Percentiles rank a stretch among this genome's conserved stretches.
phyloP scores from a whole-genome alignment of 2,797 vertebrate species.

The Lithobates pipiens region DNA sequence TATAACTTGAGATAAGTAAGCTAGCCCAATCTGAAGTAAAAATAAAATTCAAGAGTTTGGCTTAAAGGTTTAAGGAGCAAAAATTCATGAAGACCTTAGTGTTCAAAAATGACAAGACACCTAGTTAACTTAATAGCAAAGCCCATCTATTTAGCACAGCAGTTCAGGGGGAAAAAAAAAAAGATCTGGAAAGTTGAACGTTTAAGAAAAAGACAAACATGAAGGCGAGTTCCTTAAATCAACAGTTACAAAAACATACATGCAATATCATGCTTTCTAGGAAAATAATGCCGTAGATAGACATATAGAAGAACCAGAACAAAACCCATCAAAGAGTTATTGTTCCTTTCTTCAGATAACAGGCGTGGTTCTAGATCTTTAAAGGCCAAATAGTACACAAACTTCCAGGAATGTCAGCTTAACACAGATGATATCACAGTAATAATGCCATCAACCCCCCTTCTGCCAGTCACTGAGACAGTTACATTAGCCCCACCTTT shows the following conservation, averaged over 20 bases:
- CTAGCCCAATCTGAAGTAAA: too few species aligned
- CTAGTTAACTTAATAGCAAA: too few species aligned
- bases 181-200: too few species aligned
- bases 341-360: background rate
- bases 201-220: too few species aligned
- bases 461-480: slow-evolving; percentile 45
- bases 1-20: too few species aligned
- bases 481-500: slow-evolving; percentile 22
- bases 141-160: too few species aligned
- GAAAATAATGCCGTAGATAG: background rate
- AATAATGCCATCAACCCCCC: slow-evolving; percentile 33
- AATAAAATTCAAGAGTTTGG: too few species aligned
- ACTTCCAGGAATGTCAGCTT: slow-evolving; percentile 33
- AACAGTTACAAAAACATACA: background rate
- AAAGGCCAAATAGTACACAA: slow-evolving; percentile 30
- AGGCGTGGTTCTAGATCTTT: slow-evolving; percentile 30
- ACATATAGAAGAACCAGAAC: background rate
- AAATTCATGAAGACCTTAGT: too few species aligned
- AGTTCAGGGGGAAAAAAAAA: too few species aligned
- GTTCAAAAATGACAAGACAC: too few species aligned
- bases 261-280: background rate
- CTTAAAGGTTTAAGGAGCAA: too few species aligned
- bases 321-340: slow-evolving; percentile 26
- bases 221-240: too few species aligned
- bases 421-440: slow-evolving; percentile 14